These are phyloP conservation scores for Eulemur macaco DNA, from an alignment of 2,113 vertebrate genomes.

Conservation along the genomic window DNA sequence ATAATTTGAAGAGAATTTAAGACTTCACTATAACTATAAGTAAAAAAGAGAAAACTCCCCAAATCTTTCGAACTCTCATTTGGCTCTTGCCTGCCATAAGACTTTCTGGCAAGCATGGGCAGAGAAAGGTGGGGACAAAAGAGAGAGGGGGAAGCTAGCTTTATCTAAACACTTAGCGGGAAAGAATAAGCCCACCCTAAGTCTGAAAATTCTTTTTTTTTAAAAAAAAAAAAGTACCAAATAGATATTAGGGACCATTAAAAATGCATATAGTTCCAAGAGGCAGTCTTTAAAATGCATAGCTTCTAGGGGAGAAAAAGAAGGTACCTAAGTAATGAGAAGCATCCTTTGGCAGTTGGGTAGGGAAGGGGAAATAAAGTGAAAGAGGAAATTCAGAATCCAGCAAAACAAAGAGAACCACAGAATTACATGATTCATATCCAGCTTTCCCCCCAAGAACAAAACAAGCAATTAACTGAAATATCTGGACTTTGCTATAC, in stretches of 20 bases:
- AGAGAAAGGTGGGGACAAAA: neutral
- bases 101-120: neutral
- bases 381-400: neutral
- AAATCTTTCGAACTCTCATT: neutral
- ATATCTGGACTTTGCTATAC: neutral
- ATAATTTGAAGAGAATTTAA: neutral
- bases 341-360: neutral
- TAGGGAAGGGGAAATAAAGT: neutral
- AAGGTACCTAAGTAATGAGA: neutral
- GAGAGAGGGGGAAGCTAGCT: neutral
- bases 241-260: neutral
- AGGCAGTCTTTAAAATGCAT: neutral
- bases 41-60: neutral
- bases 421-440: neutral
- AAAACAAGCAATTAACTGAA: neutral
- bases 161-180: neutral
- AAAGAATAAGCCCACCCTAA: neutral
- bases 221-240: neutral
- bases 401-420: neutral
- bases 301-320: neutral
- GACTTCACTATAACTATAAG: neutral
- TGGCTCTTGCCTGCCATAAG: neutral
- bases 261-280: neutral
- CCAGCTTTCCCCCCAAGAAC: neutral
- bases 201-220: neutral